Base-by-base conservation (phyloP, 2,113 vertebrate genomes). In the Pimephales promelas region DNA sequence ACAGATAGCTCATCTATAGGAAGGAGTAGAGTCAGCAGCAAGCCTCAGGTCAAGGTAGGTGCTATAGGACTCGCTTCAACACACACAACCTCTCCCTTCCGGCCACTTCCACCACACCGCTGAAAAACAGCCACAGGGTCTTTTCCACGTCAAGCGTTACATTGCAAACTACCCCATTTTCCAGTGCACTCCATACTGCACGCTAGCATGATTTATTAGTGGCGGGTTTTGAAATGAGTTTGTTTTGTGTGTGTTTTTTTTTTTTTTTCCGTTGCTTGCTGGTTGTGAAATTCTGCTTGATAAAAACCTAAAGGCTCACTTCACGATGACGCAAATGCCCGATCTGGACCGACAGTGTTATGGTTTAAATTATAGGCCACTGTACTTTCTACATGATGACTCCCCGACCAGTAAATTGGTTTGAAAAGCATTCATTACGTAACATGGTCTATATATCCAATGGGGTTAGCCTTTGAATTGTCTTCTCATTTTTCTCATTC, bases 1-100 rank as follows among this genome's bases (percentile, higher is more conserved):
- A 84, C 87, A 86, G 81, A 84, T 85, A 83, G 85, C 82, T 73
- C 89, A 83, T 79, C 83, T 71, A 49, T 81, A 68, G 81, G 74
- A 73, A 82, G 86, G 82, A 86, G 76, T 85, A 75, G 86, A 79
- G 77, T 61, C 71, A 85, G 84, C 75, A 83, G 83, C 84, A 88
- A 87, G 86, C 86, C 89, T 72, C 83, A 88, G 86, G 86, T 89
- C 87, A 92, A 86, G 90, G 90, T 92, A 89, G 45, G 86, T 84
- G 82, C 61, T 86, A 62, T 77, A 89, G 80, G 68, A 80, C 81
- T 84, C 47, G 73, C 79, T 78, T 81, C 66, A 81, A 81, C 79
- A 79, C 36, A 22, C 66, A 66, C 82, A 77, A 68, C 47, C 71
- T 81, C 72, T 66, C 52, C 57, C 83, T 75, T 64, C 68, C 71